Evolutionary conservation across 2,888 invertebrate genomes (phyloP), one percentile per base, ranked within the genome.

Genomic region (Spatulosminthurus flaviceps): DNA sequence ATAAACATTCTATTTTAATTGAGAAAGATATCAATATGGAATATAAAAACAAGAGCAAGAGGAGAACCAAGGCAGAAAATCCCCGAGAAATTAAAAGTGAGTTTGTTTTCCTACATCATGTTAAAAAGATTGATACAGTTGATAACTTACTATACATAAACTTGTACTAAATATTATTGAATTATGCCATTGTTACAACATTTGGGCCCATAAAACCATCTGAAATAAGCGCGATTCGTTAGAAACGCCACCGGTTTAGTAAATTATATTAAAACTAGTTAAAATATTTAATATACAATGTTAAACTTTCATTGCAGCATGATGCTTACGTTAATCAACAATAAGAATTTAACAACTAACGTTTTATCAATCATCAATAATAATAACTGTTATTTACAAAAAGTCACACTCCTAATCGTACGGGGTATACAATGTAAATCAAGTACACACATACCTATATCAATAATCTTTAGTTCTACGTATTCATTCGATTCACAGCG

Each of bases 141-240:
- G 16, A 2, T 16, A 51, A 2, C n/a, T 64, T 64, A n/a, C n/a
- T n/a, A 22, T 64, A 24, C 24, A 24, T 13, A 64, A 24, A 24
- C 22, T 24, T 64, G 64, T 64, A 22, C 64, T 64, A 64, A 1
- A 64, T 9, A 64, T 64, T 64, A 26, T 64, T n/a, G n/a, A 64
- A 24, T 26, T 64, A 24, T 26, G 26, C 22, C 11, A 22, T 24
- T 64, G 64, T 64, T 64, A 64, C 64, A 73, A 60, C 28, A 61
- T 26, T 73, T 73, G 73, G 73, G 60, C 73, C 73, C 73, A 73
- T 60, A 11, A 73, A 73, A 73, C 73, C 73, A 60, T 60, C 60
- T 73, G 73, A 73, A 64, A 64, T 21, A 64, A 64, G 64, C 7
- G 26, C 64, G 64, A 24, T 26, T 24, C 26, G 11, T 64, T 22